Conservation (phyloP, 2,888 invertebrate species). For the Micoletzkya japonica region DNA sequence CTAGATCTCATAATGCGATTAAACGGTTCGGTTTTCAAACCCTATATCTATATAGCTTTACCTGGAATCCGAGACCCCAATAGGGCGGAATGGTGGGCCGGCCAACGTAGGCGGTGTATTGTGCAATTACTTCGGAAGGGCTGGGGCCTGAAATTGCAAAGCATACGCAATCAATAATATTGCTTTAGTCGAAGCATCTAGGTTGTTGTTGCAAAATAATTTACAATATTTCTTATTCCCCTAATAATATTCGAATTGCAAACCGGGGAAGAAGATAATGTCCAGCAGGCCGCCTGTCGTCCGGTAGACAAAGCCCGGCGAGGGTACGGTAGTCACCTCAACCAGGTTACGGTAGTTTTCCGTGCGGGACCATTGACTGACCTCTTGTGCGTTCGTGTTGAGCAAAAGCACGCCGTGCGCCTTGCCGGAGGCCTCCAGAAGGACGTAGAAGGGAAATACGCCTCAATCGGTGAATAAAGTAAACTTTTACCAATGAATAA, state of each 20-base stretch:
- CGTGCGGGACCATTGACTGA: background rate
- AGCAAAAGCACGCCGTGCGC: slow-evolving; percentile 59
- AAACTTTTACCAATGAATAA: no score
- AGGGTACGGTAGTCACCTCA: slow-evolving; percentile 47
- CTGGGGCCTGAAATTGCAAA: slow-evolving; percentile 50
- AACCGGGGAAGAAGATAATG: slow-evolving; percentile 63
- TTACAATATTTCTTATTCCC: no score
- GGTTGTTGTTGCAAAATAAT: no score
- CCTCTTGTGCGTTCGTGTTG: slow-evolving; percentile 57
- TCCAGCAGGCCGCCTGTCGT: slow-evolving; percentile 65
- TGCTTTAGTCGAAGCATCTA: background rate
- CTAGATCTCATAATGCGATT: no score
- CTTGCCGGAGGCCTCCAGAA: slow-evolving; percentile 55
- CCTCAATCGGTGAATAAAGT: slow-evolving; percentile 36
- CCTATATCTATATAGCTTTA: no score
- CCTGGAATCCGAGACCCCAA: slow-evolving; percentile 63
- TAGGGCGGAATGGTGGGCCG: slow-evolving; percentile 62
- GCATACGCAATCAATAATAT: background rate
- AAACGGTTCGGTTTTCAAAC: no score
- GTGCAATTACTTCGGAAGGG: slow-evolving; percentile 62
- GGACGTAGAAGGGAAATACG: slow-evolving; percentile 59
- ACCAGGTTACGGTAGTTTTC: background rate
- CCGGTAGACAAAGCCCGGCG: slow-evolving; percentile 74
- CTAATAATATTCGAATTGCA: no score
- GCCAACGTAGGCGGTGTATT: slow-evolving; percentile 50